Evolutionary conservation across 2,797 vertebrate species (phyloP), one percentile per base, ranked within the genome.

Genomic region (Gymnothorax reevesii): DNA sequence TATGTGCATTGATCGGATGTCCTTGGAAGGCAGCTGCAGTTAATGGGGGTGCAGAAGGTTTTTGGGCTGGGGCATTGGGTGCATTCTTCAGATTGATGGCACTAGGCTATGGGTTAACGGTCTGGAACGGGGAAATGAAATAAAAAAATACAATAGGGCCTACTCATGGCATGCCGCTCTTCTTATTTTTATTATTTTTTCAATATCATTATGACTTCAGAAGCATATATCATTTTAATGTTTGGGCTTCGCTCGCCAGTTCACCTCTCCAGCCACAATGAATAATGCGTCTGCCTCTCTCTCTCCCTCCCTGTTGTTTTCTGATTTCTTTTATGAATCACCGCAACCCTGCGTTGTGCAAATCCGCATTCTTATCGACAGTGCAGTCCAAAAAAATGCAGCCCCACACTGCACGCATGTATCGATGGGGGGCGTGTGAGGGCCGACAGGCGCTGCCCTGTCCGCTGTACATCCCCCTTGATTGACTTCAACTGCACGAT

Each of bases 241-340:
- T 87, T 89, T 89, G 57, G 89, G 82, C 89, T 86, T 91, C 83
- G 84, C 88, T 88, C 42, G 73, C 82, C 60, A 66, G 86, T 87
- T 83, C 89, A 85, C 75, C 91, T 90, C 91, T 85, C 86, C 84
- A 27, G 91, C 89, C 89, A 88, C 85, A 49, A 87, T 87, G 91
- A 93, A 92, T 92, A 90, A 92, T 93, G 90, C 82, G 88, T 88
- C 87, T 83, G 82, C 86, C 85, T 89, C 86, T 93, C 90, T 91
- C 90, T 90, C 90, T 88, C 90, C 90, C 91, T 84, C 90, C 89
- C 89, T 55, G 55, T 90, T 79, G 89, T 89, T 92, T 90, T 92
- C 90, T 88, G 89, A 91, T 92, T 89, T 90, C 88, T 89, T 94
- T 92, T 90, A 90, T 91, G 93, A 94, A 94, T 94, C 90, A 93